A percentile compares a stretch with the other conserved stretches of the same genome.
phyloP scores from a whole-genome alignment of 2,113 vertebrate species.

The Scartelaos histophorus region DNA sequence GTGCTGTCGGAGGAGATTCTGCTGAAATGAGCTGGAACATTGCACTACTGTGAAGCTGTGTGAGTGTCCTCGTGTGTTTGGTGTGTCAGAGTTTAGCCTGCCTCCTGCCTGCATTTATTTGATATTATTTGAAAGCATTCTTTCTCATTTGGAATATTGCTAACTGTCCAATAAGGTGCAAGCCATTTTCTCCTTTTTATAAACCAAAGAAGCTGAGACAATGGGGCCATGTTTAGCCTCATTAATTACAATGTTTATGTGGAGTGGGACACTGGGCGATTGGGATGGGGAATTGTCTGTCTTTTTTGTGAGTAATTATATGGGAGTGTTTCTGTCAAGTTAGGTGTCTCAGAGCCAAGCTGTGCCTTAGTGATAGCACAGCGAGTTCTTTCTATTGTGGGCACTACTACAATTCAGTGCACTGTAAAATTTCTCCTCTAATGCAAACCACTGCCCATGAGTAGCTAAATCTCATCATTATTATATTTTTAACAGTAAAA shows the following conservation, averaged over 20 bases:
- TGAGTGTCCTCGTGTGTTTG: slow-evolving; percentile 9
- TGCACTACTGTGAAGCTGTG: slow-evolving; percentile 18
- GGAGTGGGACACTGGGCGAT: slow-evolving; percentile 17
- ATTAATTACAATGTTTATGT: slow-evolving; percentile 47
- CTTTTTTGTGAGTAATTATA: slow-evolving; percentile 31
- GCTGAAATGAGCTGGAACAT: slow-evolving; percentile 59
- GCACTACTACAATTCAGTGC: not conserved
- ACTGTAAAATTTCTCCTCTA: slow-evolving; percentile 1
- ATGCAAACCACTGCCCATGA: slow-evolving; percentile 9
- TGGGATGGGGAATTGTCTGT: slow-evolving; percentile 35
- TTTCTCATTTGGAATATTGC: not conserved
- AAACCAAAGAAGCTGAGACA: slow-evolving; percentile 24
- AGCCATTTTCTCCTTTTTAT: slow-evolving; percentile 13
- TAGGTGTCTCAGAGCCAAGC: slow-evolving; percentile 34
- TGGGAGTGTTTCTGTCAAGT: slow-evolving; percentile 40
- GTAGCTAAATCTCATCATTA: not conserved
- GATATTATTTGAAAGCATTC: slow-evolving; percentile 35
- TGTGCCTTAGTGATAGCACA: slow-evolving; percentile 30
- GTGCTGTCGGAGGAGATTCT: slow-evolving; percentile 49
- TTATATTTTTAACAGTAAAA: not conserved
- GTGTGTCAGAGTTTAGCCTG: slow-evolving; percentile 17
- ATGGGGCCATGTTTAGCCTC: slow-evolving; percentile 31
- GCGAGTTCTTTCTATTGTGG: slow-evolving; percentile 13
- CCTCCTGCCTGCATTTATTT: slow-evolving; percentile 24
- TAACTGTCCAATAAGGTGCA: slow-evolving; percentile 13